Evolutionary conservation across 2,888 invertebrate species (phyloP).

Genomic region (Schrankia costaestrigalis): DNA sequence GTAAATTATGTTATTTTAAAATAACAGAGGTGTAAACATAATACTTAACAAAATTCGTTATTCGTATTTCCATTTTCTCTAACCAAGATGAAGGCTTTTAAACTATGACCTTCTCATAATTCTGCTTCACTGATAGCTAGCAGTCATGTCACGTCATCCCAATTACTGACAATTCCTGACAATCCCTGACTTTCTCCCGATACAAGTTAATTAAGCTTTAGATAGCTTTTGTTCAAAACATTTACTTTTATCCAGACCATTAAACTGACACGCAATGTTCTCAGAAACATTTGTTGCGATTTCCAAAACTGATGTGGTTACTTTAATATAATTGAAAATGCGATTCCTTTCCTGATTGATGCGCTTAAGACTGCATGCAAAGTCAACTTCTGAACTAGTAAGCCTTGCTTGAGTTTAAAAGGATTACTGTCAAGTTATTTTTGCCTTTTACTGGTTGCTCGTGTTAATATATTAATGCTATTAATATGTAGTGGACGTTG

Average conservation of each 20-base stretch:
- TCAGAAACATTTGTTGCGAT: constrained; percentile 57
- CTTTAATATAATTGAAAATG: constrained; percentile 61
- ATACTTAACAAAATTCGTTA: too few species aligned
- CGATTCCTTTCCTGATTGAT: constrained; percentile 49
- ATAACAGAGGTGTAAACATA: too few species aligned
- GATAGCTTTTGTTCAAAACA: constrained; percentile 31
- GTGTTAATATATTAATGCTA: too few species aligned
- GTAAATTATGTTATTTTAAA: too few species aligned
- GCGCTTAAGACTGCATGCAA: constrained; percentile 49
- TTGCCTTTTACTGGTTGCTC: constrained; percentile 6
- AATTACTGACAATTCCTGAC: constrained; percentile 13
- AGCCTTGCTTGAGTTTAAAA: constrained; percentile 11
- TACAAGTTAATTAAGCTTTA: constrained; percentile 31
- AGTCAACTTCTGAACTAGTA: constrained; percentile 24
- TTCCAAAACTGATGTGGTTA: constrained; percentile 50
- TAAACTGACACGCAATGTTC: constrained; percentile 46
- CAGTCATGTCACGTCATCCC: constrained; percentile 11
- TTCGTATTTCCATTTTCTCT: too few species aligned
- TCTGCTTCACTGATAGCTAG: neutral
- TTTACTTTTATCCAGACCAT: constrained; percentile 33
- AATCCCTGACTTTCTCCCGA: constrained; percentile 16
- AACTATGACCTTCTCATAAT: neutral
- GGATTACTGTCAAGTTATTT: constrained; percentile 18
- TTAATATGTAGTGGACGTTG: too few species aligned
- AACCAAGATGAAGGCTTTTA: too few species aligned